These are phyloP conservation scores for Bombus soroeensis DNA, from an alignment of 1,140 invertebrate genomes.

Conservation along the genomic window DNA sequence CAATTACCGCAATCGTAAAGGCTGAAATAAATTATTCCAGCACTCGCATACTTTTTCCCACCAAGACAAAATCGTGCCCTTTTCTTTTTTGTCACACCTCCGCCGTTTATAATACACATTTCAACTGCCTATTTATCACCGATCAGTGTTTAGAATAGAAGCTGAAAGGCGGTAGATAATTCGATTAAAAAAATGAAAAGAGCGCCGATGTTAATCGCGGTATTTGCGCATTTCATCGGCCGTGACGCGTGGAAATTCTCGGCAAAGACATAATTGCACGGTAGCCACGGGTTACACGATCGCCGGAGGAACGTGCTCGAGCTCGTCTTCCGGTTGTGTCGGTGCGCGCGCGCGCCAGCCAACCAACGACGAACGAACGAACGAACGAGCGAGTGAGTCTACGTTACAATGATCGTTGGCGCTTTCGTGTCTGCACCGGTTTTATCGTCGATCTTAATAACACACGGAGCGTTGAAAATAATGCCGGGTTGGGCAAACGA, in stretches of 20 bases:
- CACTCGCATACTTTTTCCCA: not conserved
- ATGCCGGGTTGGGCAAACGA: conserved; percentile 46
- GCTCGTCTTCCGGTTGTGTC: not conserved
- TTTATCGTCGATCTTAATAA: conserved; percentile 55
- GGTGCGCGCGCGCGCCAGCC: not conserved
- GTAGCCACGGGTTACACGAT: conserved; percentile 24
- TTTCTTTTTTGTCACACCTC: not conserved
- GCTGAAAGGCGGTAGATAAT: not conserved
- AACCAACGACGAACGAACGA: not conserved
- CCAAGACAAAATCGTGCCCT: too few relatives aligned
- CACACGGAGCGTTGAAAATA: conserved; percentile 51
- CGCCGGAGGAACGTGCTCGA: conserved; percentile 12
- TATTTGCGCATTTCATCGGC: conserved; percentile 36
- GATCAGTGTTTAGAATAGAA: not conserved
- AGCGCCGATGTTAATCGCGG: not conserved
- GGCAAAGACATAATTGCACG: conserved; percentile 47
- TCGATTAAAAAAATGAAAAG: not conserved
- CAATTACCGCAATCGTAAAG: not conserved
- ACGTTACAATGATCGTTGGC: conserved; percentile 2
- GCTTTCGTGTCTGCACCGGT: conserved; percentile 24
- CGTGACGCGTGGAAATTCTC: conserved; percentile 16
- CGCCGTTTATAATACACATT: not conserved
- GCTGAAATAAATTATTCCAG: not conserved
- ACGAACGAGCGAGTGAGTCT: not conserved
- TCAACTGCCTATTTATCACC: not conserved